Evolutionary conservation across 2,888 invertebrate genomes (phyloP), one percentile per base, ranked within the genome.

Genomic region (Mimumesa dahlbomi): DNA sequence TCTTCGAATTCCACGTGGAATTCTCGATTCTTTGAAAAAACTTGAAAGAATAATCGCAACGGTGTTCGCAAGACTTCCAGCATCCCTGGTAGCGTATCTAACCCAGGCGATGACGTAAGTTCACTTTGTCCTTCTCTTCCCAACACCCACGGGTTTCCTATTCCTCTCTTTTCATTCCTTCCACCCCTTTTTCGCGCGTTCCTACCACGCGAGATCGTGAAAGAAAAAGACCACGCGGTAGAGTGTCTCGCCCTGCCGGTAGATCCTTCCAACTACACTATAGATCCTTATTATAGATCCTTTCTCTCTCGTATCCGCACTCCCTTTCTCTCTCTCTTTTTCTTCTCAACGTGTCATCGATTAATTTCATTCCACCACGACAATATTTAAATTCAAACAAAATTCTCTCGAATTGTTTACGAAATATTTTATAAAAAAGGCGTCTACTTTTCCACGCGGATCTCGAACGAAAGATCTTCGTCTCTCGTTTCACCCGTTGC

Each of bases 51-150:
- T 31, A 45, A n/a, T 53, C 40, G 7, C 21, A 6, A 57, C 18
- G 11, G 34, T 25, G 9, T 9, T 31, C 13, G 21, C 2, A 13
- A 5, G 4, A 40, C 13, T 40, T 18, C 16, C 16, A 4, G 16
- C 65, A 65, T 42, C 57, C 57, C 58, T 25, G 16, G 9, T 22
- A 14, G n/a, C 64, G 46, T 19, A 25, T 68, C 68, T 68, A 82
- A 86, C 81, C 82, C 82, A 54, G 76, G 80, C 81, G 85, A 84
- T 87, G 86, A 86, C 84, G 85, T 83, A 81, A 85, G 78, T 69
- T 40, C 13, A 43, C 22, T 16, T 50, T 42, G 11, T 69, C 69
- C 63, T 42, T 56, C 34, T 57, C 45, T 46, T 36, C 25, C 16
- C 57, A 22, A 45, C 38, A 45, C 52, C 52, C 56, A 29, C 61